phyloP scores from a whole-genome alignment of 2,888 invertebrate species.

The Cotesia congregata region DNA sequence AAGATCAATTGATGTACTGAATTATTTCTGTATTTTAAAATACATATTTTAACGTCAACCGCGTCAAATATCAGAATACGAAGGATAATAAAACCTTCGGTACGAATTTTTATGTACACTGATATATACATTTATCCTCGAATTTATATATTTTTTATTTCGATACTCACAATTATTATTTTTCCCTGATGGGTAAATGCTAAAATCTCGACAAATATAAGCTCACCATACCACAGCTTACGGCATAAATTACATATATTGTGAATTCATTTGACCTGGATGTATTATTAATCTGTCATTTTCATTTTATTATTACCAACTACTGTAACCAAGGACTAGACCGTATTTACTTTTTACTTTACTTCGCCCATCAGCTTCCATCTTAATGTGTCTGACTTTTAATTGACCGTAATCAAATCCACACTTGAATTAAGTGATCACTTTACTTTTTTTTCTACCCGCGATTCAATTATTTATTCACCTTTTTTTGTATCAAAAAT shows the following conservation, averaged over 20 bases:
- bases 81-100: background rate
- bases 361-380: background rate
- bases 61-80: background rate
- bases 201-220: background rate
- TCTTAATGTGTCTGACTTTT: background rate
- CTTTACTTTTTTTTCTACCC: background rate
- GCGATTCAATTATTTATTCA: background rate
- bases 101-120: background rate
- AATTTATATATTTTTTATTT: conserved; percentile 19
- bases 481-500: too few relatives aligned
- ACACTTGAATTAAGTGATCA: background rate
- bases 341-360: background rate
- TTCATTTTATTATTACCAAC: background rate
- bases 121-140: background rate
- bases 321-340: background rate
- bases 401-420: background rate
- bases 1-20: conserved; percentile 1
- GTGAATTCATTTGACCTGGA: background rate
- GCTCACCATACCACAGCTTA: background rate
- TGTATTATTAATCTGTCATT: background rate
- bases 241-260: background rate
- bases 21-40: background rate
- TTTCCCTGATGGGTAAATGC: background rate
- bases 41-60: background rate
- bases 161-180: background rate